Conservation (phyloP, 2,113 vertebrate genomes). For the Myrmecobius fasciatus region DNA sequence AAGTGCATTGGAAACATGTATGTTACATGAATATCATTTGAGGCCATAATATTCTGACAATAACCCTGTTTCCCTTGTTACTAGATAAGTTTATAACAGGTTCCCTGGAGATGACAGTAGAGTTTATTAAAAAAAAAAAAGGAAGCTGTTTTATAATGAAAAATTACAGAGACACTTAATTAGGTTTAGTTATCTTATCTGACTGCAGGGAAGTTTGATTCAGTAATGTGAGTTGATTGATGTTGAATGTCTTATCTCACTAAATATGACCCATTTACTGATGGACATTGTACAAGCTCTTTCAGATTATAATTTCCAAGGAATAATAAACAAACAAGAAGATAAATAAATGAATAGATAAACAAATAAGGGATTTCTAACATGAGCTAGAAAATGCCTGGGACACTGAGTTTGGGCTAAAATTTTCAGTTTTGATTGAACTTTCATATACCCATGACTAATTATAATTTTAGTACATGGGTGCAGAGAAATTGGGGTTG, state of each 20-base stretch:
- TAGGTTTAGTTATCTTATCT: slow-evolving; percentile 46
- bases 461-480: not conserved
- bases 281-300: not conserved
- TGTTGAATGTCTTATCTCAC: not conserved
- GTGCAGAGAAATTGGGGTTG: not conserved
- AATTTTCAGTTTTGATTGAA: not conserved
- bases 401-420: not conserved
- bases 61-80: too few species aligned
- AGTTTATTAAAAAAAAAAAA: slow-evolving; percentile 29
- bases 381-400: slow-evolving; percentile 2
- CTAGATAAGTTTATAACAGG: not conserved
- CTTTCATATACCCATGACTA: not conserved
- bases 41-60: not conserved
- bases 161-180: not conserved
- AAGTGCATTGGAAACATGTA: not conserved
- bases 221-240: not conserved
- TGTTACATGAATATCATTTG: not conserved
- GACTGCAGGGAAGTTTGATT: accelerated
- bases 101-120: not conserved
- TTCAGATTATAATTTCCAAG: slow-evolving; percentile 2
- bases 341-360: too few species aligned
- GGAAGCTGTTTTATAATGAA: slow-evolving; percentile 9
- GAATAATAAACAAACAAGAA: slow-evolving; percentile 17
- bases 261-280: slow-evolving; percentile 49
- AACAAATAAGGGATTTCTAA: not conserved